Evolutionary conservation across 2,113 vertebrate genomes (phyloP).

Genomic region (Myodes glareolus): DNA sequence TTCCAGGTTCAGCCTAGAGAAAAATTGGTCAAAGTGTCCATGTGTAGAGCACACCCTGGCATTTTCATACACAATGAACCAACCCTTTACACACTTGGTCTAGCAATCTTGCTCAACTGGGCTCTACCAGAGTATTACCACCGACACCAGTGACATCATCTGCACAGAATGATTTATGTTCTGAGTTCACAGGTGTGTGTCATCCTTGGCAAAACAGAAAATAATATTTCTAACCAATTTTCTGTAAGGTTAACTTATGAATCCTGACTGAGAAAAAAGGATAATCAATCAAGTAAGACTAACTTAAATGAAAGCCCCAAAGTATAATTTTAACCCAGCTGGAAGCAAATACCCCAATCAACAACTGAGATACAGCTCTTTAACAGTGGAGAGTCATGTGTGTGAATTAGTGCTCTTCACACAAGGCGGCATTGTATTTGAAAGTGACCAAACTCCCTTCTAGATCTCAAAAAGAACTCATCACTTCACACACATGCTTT

Average conservation of each 20-base stretch:
- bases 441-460: background rate
- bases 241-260: background rate
- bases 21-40: background rate
- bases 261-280: background rate
- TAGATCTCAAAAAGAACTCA: background rate
- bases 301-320: background rate
- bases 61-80: background rate
- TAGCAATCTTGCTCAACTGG: background rate
- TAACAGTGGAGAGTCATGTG: too few relatives aligned
- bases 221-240: background rate
- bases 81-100: background rate
- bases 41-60: background rate
- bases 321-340: background rate
- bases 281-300: background rate
- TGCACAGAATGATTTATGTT: background rate
- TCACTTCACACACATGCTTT: background rate
- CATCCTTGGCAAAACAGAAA: background rate
- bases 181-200: background rate
- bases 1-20: background rate
- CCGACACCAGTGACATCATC: background rate
- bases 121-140: background rate
- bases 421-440: too few relatives aligned
- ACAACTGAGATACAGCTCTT: background rate
- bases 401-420: background rate
- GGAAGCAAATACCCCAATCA: background rate